Conservation (phyloP, 1,140 invertebrate species). For the Drosophila subpulchrella region DNA sequence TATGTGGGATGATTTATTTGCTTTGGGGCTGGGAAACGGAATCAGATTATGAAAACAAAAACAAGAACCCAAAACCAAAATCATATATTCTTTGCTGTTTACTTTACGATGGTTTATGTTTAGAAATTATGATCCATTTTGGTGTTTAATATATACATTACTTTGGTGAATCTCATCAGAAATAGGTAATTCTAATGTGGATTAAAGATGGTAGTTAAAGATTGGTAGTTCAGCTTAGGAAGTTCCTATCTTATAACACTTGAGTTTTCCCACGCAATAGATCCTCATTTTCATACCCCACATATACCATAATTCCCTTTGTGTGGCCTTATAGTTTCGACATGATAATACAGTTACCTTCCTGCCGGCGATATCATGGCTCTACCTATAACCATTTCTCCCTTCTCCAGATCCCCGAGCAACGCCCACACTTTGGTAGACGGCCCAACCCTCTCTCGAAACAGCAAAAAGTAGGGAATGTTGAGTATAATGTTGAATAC, state of each 20-base stretch:
- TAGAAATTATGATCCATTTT: not conserved
- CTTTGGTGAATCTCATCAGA: too few relatives aligned
- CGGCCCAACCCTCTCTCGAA: constrained; percentile 5
- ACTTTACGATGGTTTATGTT: not conserved
- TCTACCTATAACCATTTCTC: not conserved
- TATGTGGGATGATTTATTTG: constrained; percentile 35
- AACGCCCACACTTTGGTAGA: constrained; percentile 28
- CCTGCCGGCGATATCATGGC: constrained; percentile 2
- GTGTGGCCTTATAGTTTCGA: constrained; percentile 22
- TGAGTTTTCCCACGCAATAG: not conserved
- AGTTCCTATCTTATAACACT: too few relatives aligned
- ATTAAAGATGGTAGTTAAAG: not conserved
- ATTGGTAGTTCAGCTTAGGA: too few relatives aligned
- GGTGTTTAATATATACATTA: not conserved
- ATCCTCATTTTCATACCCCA: not conserved
- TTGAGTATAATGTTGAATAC: constrained; percentile 20
- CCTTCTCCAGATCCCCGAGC: not conserved
- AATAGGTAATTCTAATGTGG: too few relatives aligned
- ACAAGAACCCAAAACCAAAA: not conserved
- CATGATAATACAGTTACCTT: constrained; percentile 46
- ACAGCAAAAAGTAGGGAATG: not conserved
- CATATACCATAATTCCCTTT: not conserved
- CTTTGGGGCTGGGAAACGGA: not conserved
- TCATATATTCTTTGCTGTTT: not conserved
- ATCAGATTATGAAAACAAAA: constrained; percentile 22